Percentiles rank a stretch among this genome's conserved stretches.
These are phyloP conservation scores for Brachyhypopomus gauderio DNA, from an alignment of 2,113 vertebrate genomes.

Conservation along the genomic window DNA sequence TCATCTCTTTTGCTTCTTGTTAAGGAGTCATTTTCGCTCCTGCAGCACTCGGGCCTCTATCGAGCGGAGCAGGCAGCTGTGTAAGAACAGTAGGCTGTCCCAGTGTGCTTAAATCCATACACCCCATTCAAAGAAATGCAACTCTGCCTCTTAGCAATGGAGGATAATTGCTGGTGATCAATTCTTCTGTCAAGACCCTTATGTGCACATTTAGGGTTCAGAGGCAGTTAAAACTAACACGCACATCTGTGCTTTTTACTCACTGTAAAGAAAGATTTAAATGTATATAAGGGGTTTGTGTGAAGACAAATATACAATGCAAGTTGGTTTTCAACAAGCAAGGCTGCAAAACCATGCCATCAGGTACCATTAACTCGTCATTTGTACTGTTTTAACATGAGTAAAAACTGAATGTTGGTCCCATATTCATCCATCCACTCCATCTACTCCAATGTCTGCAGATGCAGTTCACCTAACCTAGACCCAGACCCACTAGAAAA, in stretches of 20 bases:
- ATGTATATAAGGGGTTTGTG: too few relatives aligned
- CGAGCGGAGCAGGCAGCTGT: constrained; percentile 2
- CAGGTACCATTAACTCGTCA: too few relatives aligned
- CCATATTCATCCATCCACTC: too few relatives aligned
- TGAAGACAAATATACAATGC: background rate
- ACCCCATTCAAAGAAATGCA: background rate
- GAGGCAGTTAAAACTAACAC: background rate
- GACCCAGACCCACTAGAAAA: too few relatives aligned
- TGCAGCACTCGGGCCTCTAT: background rate
- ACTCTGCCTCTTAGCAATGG: background rate
- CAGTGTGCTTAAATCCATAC: background rate
- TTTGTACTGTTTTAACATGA: too few relatives aligned
- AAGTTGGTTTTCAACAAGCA: background rate
- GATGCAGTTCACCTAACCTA: too few relatives aligned
- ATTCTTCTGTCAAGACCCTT: background rate
- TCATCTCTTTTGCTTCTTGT: background rate
- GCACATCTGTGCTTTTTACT: background rate
- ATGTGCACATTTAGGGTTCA: background rate
- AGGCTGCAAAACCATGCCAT: too few relatives aligned
- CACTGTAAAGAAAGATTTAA: background rate
- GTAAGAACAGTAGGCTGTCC: constrained; percentile 11
- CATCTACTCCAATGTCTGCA: too few relatives aligned
- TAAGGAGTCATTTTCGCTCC: background rate
- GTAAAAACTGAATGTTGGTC: too few relatives aligned
- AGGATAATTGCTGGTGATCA: constrained; percentile 10